phyloP scores from a whole-genome alignment of 1,140 invertebrate species.

The Epicauta chinensis region DNA sequence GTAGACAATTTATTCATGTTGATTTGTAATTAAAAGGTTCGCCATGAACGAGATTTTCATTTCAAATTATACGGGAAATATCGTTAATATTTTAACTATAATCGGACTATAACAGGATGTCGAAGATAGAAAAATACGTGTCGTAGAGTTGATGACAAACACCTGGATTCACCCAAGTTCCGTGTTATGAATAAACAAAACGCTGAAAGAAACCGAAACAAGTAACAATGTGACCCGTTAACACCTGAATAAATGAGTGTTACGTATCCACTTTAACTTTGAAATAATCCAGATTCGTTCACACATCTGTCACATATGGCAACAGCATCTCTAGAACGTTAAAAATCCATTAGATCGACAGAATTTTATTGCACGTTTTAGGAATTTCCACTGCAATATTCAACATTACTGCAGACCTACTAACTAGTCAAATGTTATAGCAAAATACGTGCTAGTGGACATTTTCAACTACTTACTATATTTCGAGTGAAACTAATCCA shows the following conservation, averaged over 20 bases:
- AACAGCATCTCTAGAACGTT: conserved; percentile 5
- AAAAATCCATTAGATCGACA: conserved; percentile 13
- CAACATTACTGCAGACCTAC: too few species aligned
- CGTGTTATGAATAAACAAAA: conserved; percentile 23
- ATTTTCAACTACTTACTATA: too few species aligned
- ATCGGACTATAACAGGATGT: too few species aligned
- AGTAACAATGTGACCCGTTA: conserved; percentile 12
- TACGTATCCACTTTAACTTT: too few species aligned
- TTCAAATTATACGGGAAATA: too few species aligned
- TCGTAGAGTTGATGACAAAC: neutral
- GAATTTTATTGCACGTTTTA: conserved; percentile 2
- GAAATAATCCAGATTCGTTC: too few species aligned
- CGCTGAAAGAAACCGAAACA: conserved; percentile 5
- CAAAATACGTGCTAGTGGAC: too few species aligned
- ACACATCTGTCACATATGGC: conserved; percentile 3
- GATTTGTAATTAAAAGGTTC: conserved; percentile 17
- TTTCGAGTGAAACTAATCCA: too few species aligned
- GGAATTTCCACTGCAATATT: neutral
- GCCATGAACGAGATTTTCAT: conserved; percentile 13
- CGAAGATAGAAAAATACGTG: too few species aligned
- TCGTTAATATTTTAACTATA: too few species aligned
- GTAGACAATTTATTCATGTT: conserved; percentile 15
- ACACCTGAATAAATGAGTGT: too few species aligned
- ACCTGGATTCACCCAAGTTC: conserved; percentile 4
- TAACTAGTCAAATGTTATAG: too few species aligned